Percentiles rank a stretch among this genome's conserved stretches.
These are phyloP conservation scores for Pollimyrus isidori DNA, from an alignment of 2,113 vertebrate species.

Conservation along the genomic window DNA sequence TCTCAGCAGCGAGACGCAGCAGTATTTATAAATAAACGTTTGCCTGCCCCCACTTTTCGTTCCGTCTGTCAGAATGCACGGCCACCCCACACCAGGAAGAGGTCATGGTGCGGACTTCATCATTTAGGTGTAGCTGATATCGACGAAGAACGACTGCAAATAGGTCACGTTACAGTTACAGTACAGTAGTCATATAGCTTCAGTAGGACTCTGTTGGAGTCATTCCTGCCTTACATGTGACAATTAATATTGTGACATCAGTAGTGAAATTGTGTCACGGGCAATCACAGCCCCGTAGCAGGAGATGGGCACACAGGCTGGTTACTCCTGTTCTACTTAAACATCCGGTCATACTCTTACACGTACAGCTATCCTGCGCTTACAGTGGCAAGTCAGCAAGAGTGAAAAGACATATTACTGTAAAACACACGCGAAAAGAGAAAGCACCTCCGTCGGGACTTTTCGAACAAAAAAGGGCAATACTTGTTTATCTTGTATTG, in stretches of 20 bases:
- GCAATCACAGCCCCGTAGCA: background rate
- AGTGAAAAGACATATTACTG: background rate
- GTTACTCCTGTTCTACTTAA: background rate
- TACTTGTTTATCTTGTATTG: slow-evolving; percentile 5
- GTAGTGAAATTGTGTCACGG: background rate
- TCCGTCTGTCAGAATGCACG: background rate
- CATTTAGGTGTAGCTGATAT: background rate
- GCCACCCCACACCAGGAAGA: background rate
- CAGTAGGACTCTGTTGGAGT: background rate
- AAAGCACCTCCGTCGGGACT: background rate
- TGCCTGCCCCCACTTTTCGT: background rate
- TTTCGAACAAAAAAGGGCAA: background rate
- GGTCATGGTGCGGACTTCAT: background rate
- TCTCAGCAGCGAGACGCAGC: background rate
- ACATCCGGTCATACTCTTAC: background rate
- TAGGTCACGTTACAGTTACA: background rate
- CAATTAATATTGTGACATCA: background rate
- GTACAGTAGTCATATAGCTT: background rate
- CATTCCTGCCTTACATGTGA: background rate
- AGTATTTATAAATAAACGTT: background rate
- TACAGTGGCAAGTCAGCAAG: background rate
- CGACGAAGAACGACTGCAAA: background rate
- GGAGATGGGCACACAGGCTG: background rate
- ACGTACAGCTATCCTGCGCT: background rate
- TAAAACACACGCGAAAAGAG: background rate